phyloP scores from a whole-genome alignment of 2,888 invertebrate genomes.

The Meganola albula region DNA sequence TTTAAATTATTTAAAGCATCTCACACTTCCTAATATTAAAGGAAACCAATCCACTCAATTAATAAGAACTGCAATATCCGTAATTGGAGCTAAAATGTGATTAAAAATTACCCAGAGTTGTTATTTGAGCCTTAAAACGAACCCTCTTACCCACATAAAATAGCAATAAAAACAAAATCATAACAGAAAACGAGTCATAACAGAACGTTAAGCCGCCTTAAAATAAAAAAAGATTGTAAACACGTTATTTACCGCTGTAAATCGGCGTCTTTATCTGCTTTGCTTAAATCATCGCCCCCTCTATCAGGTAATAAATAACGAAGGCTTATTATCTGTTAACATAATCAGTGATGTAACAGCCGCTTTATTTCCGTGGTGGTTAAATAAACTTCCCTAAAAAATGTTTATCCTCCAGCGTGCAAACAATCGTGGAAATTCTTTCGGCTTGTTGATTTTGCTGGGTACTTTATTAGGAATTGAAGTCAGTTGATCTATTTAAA shows the following conservation, averaged over 20 bases:
- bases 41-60: too few species aligned
- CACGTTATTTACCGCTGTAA: conserved; percentile 59
- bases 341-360: conserved; percentile 63
- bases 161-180: too few species aligned
- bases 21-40: too few species aligned
- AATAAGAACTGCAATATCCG: too few species aligned
- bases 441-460: conserved; percentile 37
- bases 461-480: conserved; percentile 29
- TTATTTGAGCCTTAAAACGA: too few species aligned
- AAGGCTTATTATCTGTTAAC: conserved; percentile 53
- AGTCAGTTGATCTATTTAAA: conserved; percentile 18
- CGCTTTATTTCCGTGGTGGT: conserved; percentile 59
- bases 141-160: too few species aligned
- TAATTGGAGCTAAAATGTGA: too few species aligned
- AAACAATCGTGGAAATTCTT: conserved; percentile 39
- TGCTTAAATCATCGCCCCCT: conserved; percentile 68
- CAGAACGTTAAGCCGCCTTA: conserved; percentile 13
- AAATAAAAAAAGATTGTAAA: conserved; percentile 47
- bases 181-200: conserved; percentile 13
- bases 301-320: conserved; percentile 66
- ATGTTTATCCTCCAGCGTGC: conserved; percentile 46
- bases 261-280: conserved; percentile 58
- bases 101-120: too few species aligned
- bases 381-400: conserved; percentile 60
- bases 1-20: too few species aligned